These are phyloP conservation scores for Periophthalmus magnuspinnatus DNA, from an alignment of 2,797 vertebrate genomes.

Conservation along the genomic window DNA sequence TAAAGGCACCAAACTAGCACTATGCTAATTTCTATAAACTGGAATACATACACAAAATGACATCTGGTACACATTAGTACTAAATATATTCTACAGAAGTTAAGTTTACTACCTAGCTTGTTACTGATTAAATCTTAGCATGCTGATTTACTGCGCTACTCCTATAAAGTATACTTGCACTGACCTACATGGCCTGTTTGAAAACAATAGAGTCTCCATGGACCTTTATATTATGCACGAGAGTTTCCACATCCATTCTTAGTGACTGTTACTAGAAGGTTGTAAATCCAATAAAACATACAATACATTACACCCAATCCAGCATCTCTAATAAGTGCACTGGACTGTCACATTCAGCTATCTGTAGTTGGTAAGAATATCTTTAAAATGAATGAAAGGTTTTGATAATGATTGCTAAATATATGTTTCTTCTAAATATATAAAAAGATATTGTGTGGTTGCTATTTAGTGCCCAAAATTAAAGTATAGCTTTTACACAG, in stretches of 20 bases:
- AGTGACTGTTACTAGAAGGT: background rate
- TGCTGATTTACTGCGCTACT: background rate
- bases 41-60: background rate
- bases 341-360: background rate
- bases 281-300: slow-evolving; percentile 38
- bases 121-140: background rate
- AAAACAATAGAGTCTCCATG: slow-evolving; percentile 44
- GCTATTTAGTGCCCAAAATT: slow-evolving; percentile 25
- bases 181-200: slow-evolving; percentile 28
- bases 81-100: background rate
- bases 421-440: background rate
- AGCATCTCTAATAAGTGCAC: background rate
- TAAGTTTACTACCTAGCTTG: background rate
- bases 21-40: slow-evolving; percentile 50
- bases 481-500: slow-evolving; percentile 42
- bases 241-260: slow-evolving; percentile 2
- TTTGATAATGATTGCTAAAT: slow-evolving; percentile 7
- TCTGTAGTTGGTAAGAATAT: no score
- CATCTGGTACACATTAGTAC: background rate
- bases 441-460: slow-evolving; percentile 25
- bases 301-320: background rate
- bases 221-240: slow-evolving; percentile 24
- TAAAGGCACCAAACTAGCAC: slow-evolving; percentile 44
- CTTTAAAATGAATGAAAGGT: background rate
- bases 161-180: background rate